A percentile compares a stretch with the other conserved stretches of the same genome.
Evolutionary conservation across 2,797 vertebrate species (phyloP).

Genomic region (Sebastes diploproa): DNA sequence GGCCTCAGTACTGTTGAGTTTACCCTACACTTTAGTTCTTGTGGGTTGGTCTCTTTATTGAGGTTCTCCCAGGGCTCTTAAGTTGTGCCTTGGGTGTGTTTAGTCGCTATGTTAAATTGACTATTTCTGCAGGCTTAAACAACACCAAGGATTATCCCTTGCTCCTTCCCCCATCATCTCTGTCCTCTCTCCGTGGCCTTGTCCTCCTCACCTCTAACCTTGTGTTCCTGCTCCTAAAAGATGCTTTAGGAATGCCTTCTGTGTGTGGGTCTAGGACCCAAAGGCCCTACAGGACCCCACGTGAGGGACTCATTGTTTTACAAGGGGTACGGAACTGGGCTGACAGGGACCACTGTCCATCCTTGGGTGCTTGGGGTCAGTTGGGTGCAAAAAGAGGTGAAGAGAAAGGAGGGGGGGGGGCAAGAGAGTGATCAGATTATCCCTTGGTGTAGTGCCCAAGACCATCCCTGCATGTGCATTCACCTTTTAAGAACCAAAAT

Average conservation of each 20-base stretch:
- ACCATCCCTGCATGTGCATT: constrained; percentile 75
- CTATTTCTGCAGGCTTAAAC: constrained; percentile 51
- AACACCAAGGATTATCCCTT: constrained; percentile 65
- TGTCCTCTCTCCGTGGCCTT: constrained; percentile 45
- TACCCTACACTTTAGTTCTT: constrained; percentile 3
- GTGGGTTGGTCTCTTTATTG: constrained; percentile 27
- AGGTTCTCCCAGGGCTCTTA: constrained; percentile 48
- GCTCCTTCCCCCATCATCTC: constrained; percentile 41
- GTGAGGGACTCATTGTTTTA: constrained; percentile 63
- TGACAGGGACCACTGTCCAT: constrained; percentile 58
- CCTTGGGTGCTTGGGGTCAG: constrained; percentile 51
- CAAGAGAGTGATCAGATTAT: constrained; percentile 81
- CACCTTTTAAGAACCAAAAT: constrained; percentile 85
- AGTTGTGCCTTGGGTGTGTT: constrained; percentile 51
- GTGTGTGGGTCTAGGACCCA: constrained; percentile 52
- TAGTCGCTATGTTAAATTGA: constrained; percentile 65
- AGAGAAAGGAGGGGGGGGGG: constrained; percentile 17
- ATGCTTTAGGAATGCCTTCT: constrained; percentile 62
- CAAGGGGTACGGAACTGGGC: constrained; percentile 30
- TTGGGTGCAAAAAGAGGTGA: constrained; percentile 34
- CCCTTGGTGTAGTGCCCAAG: constrained; percentile 65
- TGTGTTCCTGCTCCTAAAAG: constrained; percentile 51
- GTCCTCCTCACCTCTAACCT: constrained; percentile 63
- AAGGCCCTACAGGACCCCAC: constrained; percentile 38
- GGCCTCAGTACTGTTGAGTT: neutral